Evolutionary conservation across 1,140 invertebrate genomes (phyloP).

Genomic region (Microvelia longipes): DNA sequence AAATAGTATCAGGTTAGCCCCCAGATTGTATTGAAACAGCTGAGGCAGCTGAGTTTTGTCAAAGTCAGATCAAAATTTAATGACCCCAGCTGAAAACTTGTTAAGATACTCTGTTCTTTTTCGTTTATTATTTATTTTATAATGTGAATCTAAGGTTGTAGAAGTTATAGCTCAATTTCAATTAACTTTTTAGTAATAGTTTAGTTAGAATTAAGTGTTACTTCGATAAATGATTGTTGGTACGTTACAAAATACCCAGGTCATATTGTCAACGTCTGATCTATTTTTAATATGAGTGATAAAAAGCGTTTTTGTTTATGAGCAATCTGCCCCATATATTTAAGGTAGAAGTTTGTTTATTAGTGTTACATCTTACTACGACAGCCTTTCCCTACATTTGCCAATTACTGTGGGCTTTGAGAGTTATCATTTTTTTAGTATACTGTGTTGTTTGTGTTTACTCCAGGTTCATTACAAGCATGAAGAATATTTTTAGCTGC

Average conservation of each 20-base stretch:
- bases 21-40: too few species aligned
- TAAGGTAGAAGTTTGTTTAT: too few species aligned
- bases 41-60: neutral
- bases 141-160: neutral
- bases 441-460: too few species aligned
- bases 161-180: neutral
- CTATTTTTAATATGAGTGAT: neutral
- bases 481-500: neutral
- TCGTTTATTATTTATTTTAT: neutral
- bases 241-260: neutral
- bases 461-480: neutral
- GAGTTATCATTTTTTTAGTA: too few species aligned
- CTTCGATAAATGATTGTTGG: neutral
- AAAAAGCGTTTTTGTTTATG: neutral
- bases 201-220: neutral
- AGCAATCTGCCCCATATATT: neutral
- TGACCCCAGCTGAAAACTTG: neutral
- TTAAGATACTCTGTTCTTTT: neutral
- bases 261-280: neutral
- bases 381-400: too few species aligned
- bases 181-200: neutral
- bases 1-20: too few species aligned
- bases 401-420: too few species aligned
- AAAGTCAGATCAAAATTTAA: neutral
- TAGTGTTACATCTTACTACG: too few species aligned